These are phyloP conservation scores for Drosophila novamexicana DNA, from an alignment of 1,140 invertebrate species.

Conservation along the genomic window DNA sequence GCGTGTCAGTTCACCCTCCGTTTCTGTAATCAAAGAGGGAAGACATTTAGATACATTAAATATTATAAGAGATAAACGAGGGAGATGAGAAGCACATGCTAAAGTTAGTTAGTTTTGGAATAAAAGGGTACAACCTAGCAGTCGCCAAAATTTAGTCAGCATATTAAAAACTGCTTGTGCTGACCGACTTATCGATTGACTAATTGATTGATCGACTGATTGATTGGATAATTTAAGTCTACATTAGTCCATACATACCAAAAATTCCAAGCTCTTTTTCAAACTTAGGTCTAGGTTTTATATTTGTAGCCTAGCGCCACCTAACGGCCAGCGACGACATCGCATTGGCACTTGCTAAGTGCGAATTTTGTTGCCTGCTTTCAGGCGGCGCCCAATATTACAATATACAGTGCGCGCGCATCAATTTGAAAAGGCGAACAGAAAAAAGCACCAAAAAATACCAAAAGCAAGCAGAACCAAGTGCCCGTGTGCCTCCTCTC, in stretches of 20 bases:
- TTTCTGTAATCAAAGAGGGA: constrained; percentile 58
- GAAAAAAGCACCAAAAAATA: constrained; percentile 18
- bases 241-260: too few species aligned
- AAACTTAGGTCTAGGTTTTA: neutral
- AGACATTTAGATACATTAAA: neutral
- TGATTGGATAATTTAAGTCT: too few species aligned
- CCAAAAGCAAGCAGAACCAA: neutral
- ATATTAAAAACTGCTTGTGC: too few species aligned
- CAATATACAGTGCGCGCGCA: constrained; percentile 22
- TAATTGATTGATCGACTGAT: too few species aligned
- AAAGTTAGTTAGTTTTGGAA: too few species aligned
- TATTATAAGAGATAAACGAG: neutral
- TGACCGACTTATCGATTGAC: too few species aligned
- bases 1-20: constrained; percentile 76
- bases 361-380: constrained; percentile 38
- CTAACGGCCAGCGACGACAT: constrained; percentile 2
- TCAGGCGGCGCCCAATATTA: constrained; percentile 26
- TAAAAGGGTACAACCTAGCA: too few species aligned
- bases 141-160: too few species aligned
- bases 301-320: constrained; percentile 26
- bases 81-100: neutral
- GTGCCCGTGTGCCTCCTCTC: neutral
- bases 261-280: too few species aligned
- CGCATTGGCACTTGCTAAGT: neutral
- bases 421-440: neutral